phyloP scores from a whole-genome alignment of 2,113 vertebrate genomes.

The Phyllostomus discolor region DNA sequence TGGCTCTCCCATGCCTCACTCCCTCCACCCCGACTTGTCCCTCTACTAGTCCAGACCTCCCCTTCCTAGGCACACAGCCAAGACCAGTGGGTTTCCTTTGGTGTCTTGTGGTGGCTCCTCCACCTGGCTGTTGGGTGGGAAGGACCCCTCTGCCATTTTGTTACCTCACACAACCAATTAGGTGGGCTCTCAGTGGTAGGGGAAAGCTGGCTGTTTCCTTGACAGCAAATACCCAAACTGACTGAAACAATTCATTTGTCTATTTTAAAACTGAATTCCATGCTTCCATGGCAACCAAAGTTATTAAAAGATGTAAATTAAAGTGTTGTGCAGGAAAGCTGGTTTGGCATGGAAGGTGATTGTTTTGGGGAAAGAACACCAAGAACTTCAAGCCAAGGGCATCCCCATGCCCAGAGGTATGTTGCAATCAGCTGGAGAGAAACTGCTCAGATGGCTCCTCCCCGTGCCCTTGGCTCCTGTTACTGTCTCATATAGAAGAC shows the following conservation, averaged over 20 bases:
- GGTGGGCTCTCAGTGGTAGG: background rate
- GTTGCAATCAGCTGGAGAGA: background rate
- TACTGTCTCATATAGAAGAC: background rate
- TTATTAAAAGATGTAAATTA: constrained; percentile 74
- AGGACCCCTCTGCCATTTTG: background rate
- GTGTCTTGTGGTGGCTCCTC: background rate
- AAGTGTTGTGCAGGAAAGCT: constrained; percentile 59
- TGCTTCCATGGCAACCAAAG: constrained; percentile 77
- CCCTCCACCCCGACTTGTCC: fast-evolving
- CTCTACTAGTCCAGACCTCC: background rate
- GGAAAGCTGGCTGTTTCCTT: constrained; percentile 70
- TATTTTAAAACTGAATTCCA: constrained; percentile 76
- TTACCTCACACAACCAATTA: constrained; percentile 38
- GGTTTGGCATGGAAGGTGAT: constrained; percentile 45
- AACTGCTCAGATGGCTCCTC: fast-evolving
- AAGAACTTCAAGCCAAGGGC: constrained; percentile 8
- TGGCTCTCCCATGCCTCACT: background rate
- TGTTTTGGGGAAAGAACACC: constrained; percentile 42
- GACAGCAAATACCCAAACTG: constrained; percentile 75
- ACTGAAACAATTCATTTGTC: constrained; percentile 77
- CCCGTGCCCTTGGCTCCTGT: fast-evolving
- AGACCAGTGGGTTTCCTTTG: background rate
- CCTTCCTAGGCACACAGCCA: background rate
- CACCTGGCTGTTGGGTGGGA: background rate
- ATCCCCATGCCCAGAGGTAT: background rate